Base-by-base conservation (phyloP, 2,113 vertebrate genomes). In the Piprites chloris region DNA sequence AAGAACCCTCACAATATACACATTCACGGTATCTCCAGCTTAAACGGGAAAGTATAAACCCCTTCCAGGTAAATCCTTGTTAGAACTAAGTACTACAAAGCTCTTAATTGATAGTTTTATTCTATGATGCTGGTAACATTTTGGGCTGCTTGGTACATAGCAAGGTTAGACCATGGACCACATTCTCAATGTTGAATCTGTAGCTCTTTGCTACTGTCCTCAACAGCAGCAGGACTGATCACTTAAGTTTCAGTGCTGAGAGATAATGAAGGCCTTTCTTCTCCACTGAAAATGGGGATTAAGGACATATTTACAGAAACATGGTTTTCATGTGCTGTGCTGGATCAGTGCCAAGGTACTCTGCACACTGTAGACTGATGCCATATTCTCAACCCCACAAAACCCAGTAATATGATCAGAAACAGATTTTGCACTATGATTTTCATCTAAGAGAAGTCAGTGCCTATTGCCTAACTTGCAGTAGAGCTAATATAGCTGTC, bases 381-480 rank as follows among this genome's bases (percentile, higher is more conserved):
- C 76, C 5, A 7, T 37, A 74, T 87, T 84, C 83, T 72, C 68
- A 78, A 49, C 9, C 15, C n/a, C 41, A 56, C 79, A 75, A 84
- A 96, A 68, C 26, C 18, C 88, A 79, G 83, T 13, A 72, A 72
- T 8, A 12, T 73, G 69, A 95, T 93, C 76, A 65, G 69, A 92
- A 96, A 67, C 76, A 95, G 88, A 94, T 95, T 95, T 85, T 75
- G 9, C 20, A 41, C 37, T 65, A 16, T 33, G 61, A 59, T 87
- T 86, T 96, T 71, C n/a, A 90, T 65, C 75, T 73, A 65, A 50
- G 6, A 4, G 41, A 90, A 94, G 63, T 65, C 82, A 62, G 49
- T 81, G 65, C 9, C 37, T 94, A 20, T 65, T 84, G 83, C 73
- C 28, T 39, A 72, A 85, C n/a, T 86, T 27, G 52, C 44, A 86